phyloP scores from a whole-genome alignment of 2,797 vertebrate species.

The Streptopelia turtur region DNA sequence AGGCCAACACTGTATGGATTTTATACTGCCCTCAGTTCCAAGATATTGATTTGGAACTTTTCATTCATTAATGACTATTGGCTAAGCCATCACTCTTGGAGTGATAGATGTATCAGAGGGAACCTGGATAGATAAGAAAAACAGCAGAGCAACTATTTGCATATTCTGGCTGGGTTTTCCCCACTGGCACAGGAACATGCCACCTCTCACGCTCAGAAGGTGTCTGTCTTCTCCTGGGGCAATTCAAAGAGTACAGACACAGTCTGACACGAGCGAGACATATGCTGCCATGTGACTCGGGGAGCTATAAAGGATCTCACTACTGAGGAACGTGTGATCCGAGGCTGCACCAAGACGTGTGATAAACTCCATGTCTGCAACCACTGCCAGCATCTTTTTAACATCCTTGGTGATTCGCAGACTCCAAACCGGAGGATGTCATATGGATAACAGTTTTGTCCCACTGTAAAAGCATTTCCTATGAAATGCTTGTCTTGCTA shows the following conservation, averaged over 20 bases:
- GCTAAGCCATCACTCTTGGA: not conserved
- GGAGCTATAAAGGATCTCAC: not conserved
- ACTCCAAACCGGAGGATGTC: not conserved
- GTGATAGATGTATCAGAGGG: not conserved
- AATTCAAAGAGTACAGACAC: not conserved
- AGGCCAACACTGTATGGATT: not conserved
- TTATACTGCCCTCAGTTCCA: not conserved
- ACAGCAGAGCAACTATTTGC: not conserved
- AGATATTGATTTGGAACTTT: not conserved
- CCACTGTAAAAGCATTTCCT: not conserved
- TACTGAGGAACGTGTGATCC: not conserved
- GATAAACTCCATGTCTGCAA: rapidly evolving
- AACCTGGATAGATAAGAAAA: not conserved
- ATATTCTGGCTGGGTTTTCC: not conserved
- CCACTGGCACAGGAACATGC: not conserved
- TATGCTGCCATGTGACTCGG: not conserved
- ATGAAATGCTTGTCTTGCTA: not conserved
- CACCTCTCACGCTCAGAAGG: not conserved
- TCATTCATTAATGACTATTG: not conserved
- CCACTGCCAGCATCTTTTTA: not conserved
- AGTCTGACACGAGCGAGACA: not conserved
- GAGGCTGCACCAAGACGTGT: not conserved
- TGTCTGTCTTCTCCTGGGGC: not conserved
- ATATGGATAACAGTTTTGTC: not conserved
- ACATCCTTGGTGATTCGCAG: not conserved